Conservation (phyloP, 2,113 vertebrate genomes). For the Pomatorhinus ruficollis region DNA sequence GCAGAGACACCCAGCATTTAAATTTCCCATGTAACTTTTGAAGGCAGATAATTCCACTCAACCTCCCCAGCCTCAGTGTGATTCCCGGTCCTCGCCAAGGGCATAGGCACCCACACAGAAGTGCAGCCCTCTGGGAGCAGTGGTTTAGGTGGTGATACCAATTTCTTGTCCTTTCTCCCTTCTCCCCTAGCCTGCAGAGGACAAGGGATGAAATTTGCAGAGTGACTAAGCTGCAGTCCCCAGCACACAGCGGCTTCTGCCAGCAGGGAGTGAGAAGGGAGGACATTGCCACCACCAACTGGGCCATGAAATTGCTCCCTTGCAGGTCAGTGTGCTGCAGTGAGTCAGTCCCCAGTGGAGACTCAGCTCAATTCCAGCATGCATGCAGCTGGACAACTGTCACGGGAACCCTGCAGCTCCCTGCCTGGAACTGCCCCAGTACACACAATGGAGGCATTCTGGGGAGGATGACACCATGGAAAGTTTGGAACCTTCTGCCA, state of each 20-base stretch:
- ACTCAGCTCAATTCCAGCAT: background rate
- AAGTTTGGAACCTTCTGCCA: background rate
- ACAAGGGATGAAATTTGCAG: background rate
- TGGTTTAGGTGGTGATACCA: background rate
- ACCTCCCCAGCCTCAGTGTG: background rate
- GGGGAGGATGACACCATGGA: background rate
- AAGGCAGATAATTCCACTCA: background rate
- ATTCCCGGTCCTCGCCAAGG: background rate
- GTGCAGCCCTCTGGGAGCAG: background rate
- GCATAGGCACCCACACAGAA: background rate
- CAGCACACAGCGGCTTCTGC: background rate
- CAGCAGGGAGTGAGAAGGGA: fast-evolving
- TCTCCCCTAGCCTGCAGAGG: background rate
- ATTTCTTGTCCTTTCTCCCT: background rate
- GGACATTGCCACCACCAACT: fast-evolving
- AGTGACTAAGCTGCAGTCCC: background rate
- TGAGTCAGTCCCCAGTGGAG: fast-evolving
- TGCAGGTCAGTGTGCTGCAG: background rate
- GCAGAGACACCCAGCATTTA: fast-evolving
- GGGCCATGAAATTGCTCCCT: background rate
- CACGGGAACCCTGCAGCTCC: background rate
- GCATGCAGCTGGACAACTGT: background rate
- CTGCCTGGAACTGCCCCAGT: background rate
- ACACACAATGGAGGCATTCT: background rate
- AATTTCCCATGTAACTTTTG: background rate